Percentiles rank a stretch among this genome's conserved stretches.
phyloP scores from a whole-genome alignment of 2,888 invertebrate species.

The Ctena decussata region DNA sequence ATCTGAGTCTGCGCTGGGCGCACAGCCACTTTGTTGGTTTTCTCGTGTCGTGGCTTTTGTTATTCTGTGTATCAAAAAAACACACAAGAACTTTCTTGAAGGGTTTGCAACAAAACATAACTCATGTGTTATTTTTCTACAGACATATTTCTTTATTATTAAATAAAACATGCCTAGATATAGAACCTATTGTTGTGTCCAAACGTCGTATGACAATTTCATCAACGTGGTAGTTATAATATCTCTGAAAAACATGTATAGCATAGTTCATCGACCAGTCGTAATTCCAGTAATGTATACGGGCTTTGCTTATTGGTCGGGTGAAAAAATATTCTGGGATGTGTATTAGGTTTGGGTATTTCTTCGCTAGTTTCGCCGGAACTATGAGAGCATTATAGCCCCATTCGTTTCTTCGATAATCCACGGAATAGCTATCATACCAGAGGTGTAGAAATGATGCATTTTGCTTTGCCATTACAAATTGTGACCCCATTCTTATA shows the following conservation, averaged over 20 bases:
- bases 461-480: neutral
- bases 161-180: constrained; percentile 23
- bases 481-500: too few species aligned
- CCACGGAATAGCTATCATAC: neutral
- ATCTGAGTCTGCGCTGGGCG: too few species aligned
- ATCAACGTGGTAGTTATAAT: neutral
- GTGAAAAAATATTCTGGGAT: neutral
- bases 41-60: too few species aligned
- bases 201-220: neutral
- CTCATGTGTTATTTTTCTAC: too few species aligned
- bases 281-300: neutral
- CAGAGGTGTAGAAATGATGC: constrained; percentile 9
- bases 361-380: neutral
- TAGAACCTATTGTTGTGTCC: constrained; percentile 5
- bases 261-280: constrained; percentile 23
- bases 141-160: constrained; percentile 31
- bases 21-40: too few species aligned
- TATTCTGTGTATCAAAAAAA: too few species aligned
- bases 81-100: too few species aligned
- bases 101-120: too few species aligned
- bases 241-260: constrained; percentile 8
- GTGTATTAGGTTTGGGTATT: constrained; percentile 2
- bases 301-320: neutral
- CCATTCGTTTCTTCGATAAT: neutral
- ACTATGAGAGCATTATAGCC: neutral